Evolutionary conservation across 2,113 vertebrate genomes (phyloP), one percentile per base, ranked within the genome.

Genomic region (Hemicordylus capensis): DNA sequence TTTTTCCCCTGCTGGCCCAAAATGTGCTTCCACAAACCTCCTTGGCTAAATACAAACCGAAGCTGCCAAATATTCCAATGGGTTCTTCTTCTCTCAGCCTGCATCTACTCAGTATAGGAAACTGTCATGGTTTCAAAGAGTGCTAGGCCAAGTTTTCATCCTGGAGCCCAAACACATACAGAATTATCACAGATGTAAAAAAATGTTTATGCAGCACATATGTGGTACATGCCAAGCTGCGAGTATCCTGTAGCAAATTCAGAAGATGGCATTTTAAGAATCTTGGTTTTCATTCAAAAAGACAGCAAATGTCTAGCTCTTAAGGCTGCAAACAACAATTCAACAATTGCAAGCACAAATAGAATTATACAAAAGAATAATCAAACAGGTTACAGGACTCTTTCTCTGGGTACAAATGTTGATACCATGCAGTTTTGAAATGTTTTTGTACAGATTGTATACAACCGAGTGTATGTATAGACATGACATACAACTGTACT

Each of bases 1-100:
- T n/a, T 0, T 0, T 1, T 69, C 76, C 58, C 11, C 20, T 31
- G 2, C 1, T 28, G 82, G 4, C n/a, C 6, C 1, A 31, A 54
- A 9, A 39, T 51, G 15, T 74, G 17, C 6, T 73, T 54, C 39
- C 10, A 46, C 51, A 74, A 34, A 3, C 4, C 37, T 59, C 24
- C n/a, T 34, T 73, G 63, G 34, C 63, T 77, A 7, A 0, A 0
- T 37, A 12, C 28, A 54, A 37, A 2, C 28, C 5, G 80, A 2
- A 48, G 1, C 37, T 0, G 12, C 67, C 54, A 56, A 82, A 42
- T n/a, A 73, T 73, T 92, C 44, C 83, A 11, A 89, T 1, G n/a
- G 20, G 22, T 39, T 1, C 39, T 70, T 88, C 26, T 1, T 75
- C 54, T 74, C 14, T 63, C 76, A 20, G 8, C 6, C 56, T 11